Evolutionary conservation across 2,888 invertebrate species (phyloP), one percentile per base, ranked within the genome.

Genomic region (Psylliodes chrysocephalus): DNA sequence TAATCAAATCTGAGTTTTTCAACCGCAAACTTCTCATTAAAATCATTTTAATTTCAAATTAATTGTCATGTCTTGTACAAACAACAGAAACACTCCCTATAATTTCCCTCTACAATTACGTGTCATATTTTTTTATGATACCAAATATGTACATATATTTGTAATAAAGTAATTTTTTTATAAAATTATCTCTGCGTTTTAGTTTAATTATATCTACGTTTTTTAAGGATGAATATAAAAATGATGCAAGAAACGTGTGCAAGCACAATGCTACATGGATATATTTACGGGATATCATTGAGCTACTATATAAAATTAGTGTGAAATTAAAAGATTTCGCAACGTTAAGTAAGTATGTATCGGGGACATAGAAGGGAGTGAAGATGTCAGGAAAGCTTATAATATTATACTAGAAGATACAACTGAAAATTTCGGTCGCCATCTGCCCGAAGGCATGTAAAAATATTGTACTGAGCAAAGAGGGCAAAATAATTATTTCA

Each of bases 111-210:
- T 40, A 40, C 25, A 30, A 49, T 53, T 17, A 56, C 35, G 76
- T 76, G 75, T 77, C 77, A 77, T 76, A 76, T 46, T 35, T 68
- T 68, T 69, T 63, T 75, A 76, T 76, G 75, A 75, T 76, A 73
- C 74, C 71, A 72, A 73, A 73, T 69, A 72, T 76, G 75, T 77
- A 76, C 70, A 77, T 74, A 76, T 75, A 75, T 67, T 73, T 70
- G 72, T 70, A 71, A 71, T 71, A 70, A 71, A 66, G 55, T 65
- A 63, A 66, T 60, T 62, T 64, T 40, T 60, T 51, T 46, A 53
- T 47, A 47, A 61, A 42, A 54, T 19, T 7, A 15, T 2, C 3
- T 18, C 0, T 1, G 8, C 12, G 15, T 60, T 60, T 60, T 33
- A 52, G 42, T 52, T 44, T 52, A 49, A 59, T 59, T 59, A 30